These are phyloP conservation scores for Acleris literana DNA, from an alignment of 2,888 invertebrate genomes.

Conservation along the genomic window DNA sequence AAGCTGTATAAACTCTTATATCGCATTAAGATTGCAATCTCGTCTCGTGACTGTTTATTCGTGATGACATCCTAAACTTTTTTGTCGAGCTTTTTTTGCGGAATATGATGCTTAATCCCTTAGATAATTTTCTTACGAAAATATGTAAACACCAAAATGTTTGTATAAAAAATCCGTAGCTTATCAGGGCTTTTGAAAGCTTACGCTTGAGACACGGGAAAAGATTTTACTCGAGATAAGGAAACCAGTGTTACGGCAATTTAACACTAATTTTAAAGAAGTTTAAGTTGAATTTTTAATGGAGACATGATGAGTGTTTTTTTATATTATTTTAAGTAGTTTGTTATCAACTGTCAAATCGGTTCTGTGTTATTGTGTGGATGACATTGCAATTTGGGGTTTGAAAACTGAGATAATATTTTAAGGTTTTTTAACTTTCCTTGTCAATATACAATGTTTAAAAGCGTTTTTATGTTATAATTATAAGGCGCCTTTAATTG, in stretches of 20 bases:
- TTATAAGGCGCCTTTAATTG: no score
- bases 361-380: conserved; percentile 12
- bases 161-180: conserved; percentile 21
- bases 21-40: conserved; percentile 7
- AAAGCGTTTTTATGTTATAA: no score
- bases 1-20: background rate
- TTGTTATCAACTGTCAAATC: conserved; percentile 26
- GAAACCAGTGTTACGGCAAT: conserved; percentile 8
- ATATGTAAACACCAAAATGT: conserved; percentile 28
- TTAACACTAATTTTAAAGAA: conserved; percentile 16
- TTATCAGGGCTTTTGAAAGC: conserved; percentile 28
- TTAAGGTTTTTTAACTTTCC: no score
- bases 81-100: background rate
- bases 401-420: no score
- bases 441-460: no score
- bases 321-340: conserved; percentile 1
- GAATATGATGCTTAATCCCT: conserved; percentile 11
- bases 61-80: background rate
- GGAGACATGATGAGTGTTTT: background rate
- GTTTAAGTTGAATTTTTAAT: conserved; percentile 1
- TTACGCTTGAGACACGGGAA: conserved; percentile 4
- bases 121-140: conserved; percentile 13
- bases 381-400: conserved; percentile 21
- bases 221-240: conserved; percentile 23
- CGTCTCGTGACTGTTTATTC: background rate